Conservation (phyloP, 2,888 invertebrate species). For the Oligia strigilis region DNA sequence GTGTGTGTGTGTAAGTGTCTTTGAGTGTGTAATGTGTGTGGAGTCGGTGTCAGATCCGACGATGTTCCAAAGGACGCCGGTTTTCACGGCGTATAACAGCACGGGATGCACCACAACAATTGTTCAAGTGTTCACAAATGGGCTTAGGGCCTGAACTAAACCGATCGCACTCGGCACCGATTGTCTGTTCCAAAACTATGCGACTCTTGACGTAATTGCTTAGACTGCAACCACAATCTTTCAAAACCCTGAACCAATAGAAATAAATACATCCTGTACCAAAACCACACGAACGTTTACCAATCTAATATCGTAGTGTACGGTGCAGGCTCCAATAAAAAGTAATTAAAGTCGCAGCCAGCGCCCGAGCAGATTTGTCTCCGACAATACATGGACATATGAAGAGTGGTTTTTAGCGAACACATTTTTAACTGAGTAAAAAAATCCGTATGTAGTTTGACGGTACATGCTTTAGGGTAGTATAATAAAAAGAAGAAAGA, state of each 20-base stretch:
- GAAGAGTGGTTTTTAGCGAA: slow-evolving; percentile 26
- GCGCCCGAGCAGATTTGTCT: slow-evolving; percentile 76
- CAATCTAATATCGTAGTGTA: slow-evolving; percentile 69
- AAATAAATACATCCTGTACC: slow-evolving; percentile 16
- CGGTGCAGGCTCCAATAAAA: slow-evolving; percentile 76
- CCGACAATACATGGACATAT: slow-evolving; percentile 65
- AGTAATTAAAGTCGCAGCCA: slow-evolving; percentile 80
- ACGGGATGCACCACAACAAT: no score
- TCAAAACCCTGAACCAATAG: slow-evolving; percentile 5
- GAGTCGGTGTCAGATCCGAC: no score
- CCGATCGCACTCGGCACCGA: no score
- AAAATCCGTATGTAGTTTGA: not conserved
- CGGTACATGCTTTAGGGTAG: not conserved
- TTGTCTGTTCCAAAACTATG: no score
- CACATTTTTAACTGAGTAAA: not conserved
- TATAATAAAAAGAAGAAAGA: no score
- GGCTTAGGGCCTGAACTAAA: no score
- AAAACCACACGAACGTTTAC: slow-evolving; percentile 39
- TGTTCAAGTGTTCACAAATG: no score
- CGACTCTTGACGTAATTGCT: not conserved
- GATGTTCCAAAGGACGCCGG: no score
- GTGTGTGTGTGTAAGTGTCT: no score
- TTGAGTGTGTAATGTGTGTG: no score
- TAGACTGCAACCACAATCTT: not conserved
- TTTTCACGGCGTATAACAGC: no score